These are phyloP conservation scores for Pammene aurita DNA, from an alignment of 2,888 invertebrate genomes.

Conservation along the genomic window DNA sequence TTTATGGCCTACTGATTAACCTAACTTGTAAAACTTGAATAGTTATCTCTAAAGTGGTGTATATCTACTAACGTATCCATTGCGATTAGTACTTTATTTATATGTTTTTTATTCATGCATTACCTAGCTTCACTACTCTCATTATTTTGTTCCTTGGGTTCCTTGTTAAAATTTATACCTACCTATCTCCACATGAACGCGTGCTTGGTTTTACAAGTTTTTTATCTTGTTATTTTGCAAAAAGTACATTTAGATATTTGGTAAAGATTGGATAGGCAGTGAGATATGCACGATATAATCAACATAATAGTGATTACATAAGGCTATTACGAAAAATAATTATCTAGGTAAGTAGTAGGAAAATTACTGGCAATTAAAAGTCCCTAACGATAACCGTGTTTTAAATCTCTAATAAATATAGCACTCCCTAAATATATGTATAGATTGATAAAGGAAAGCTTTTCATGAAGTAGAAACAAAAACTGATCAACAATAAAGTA, in stretches of 20 bases:
- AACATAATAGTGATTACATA: slow-evolving; percentile 31
- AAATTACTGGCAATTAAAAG: neutral
- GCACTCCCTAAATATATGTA: too few species aligned
- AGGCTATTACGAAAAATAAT: slow-evolving; percentile 12
- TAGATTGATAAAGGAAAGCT: too few species aligned
- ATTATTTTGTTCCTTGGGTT: too few species aligned
- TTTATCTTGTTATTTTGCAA: neutral
- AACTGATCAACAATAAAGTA: neutral
- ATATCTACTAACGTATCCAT: too few species aligned
- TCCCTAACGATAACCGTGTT: neutral
- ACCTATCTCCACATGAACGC: neutral
- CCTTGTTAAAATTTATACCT: neutral
- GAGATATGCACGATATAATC: slow-evolving; percentile 19
- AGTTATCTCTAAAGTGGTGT: too few species aligned
- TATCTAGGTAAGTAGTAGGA: neutral
- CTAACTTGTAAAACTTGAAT: too few species aligned
- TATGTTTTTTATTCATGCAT: too few species aligned
- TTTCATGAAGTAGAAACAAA: too few species aligned
- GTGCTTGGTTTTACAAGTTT: slow-evolving; percentile 1
- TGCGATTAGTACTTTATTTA: too few species aligned
- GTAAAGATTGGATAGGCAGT: slow-evolving; percentile 13
- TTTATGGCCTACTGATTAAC: neutral
- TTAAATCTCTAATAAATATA: too few species aligned
- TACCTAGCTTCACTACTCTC: too few species aligned
- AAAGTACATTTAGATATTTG: slow-evolving; percentile 12